These are phyloP conservation scores for Nothoprocta pentlandii DNA, from an alignment of 2,113 vertebrate species.

Conservation along the genomic window DNA sequence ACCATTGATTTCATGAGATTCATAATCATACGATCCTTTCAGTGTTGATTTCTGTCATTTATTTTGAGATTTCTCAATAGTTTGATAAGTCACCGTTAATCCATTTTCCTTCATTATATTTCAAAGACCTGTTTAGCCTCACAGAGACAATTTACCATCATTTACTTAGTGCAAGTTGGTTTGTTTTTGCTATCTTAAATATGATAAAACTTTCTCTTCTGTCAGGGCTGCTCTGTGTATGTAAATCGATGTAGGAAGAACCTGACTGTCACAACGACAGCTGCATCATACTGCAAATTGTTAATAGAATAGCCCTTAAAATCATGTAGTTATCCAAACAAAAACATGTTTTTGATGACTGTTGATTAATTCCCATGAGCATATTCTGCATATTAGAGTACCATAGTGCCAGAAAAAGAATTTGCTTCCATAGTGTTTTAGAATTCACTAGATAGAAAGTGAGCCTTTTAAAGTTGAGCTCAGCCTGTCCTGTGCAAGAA, in stretches of 20 bases:
- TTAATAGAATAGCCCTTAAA: background rate
- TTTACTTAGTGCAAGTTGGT: background rate
- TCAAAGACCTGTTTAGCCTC: background rate
- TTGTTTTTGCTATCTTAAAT: conserved; percentile 18
- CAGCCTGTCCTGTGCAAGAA: background rate
- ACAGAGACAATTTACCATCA: background rate
- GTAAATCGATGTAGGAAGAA: background rate
- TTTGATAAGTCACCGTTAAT: conserved; percentile 7
- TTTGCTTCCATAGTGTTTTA: background rate
- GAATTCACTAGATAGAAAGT: background rate
- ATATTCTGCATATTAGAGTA: background rate
- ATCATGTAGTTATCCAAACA: conserved; percentile 17
- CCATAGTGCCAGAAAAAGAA: background rate
- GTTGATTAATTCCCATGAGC: background rate
- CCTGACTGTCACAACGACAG: background rate
- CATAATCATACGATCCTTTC: background rate
- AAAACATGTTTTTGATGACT: background rate
- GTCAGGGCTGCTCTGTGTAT: background rate
- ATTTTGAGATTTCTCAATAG: conserved; percentile 38
- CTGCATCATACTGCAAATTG: background rate
- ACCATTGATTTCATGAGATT: background rate
- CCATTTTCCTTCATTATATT: conserved; percentile 37
- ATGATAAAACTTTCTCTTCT: conserved; percentile 26
- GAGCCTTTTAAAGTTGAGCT: background rate
- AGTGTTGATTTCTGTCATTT: conserved; percentile 19